Conservation (phyloP, 1,140 invertebrate species). For the Lepidurus couesii region DNA sequence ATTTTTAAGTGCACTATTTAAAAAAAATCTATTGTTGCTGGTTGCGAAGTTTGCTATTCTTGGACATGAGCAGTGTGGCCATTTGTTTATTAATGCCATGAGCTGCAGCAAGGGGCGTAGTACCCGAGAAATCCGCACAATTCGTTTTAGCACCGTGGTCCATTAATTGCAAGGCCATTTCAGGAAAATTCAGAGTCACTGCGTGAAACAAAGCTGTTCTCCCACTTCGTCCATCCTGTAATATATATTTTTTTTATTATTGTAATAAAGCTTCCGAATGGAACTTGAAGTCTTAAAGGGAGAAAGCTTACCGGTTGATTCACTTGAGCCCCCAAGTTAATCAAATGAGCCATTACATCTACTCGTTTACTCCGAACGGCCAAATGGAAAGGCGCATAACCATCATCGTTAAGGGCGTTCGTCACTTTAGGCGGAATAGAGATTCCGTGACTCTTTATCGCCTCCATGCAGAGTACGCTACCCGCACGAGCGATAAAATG, state of each 20-base stretch:
- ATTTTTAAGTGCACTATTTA: too few species aligned
- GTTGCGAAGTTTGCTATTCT: background rate
- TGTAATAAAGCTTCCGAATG: too few species aligned
- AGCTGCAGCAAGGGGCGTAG: background rate
- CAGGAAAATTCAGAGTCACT: background rate
- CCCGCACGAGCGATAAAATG: background rate
- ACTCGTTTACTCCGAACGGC: background rate
- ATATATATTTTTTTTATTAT: too few species aligned
- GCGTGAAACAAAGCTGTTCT: conserved; percentile 2
- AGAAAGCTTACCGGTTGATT: background rate
- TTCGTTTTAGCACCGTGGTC: background rate
- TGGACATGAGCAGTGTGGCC: background rate
- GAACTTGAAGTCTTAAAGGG: too few species aligned
- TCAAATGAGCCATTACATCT: background rate
- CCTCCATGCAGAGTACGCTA: background rate
- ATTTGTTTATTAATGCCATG: background rate
- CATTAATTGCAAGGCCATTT: background rate
- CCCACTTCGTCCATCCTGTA: background rate
- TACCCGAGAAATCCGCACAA: background rate
- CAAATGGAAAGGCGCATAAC: background rate
- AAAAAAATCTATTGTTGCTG: background rate
- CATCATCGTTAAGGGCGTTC: conserved; percentile 2
- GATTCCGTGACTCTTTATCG: background rate
- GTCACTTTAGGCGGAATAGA: background rate
- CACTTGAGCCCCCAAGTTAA: background rate